Base-by-base conservation (phyloP, 2,113 vertebrate species). In the Asarcornis scutulata region DNA sequence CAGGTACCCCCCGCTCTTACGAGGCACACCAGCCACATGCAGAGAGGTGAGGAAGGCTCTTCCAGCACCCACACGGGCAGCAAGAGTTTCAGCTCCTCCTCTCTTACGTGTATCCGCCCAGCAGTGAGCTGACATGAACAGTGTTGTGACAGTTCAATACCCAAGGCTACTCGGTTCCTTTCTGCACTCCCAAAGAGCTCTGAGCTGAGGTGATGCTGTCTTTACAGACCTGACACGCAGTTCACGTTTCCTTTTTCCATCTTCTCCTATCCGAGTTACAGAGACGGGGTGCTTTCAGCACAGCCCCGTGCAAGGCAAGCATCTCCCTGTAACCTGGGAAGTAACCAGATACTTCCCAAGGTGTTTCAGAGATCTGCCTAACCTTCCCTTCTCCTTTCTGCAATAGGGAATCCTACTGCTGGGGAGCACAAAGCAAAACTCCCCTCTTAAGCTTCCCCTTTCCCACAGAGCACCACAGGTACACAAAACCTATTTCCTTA, bases 21-120 rank as follows among this genome's bases (percentile, higher is more conserved):
- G 46, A 50, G 1, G 2, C 71, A n/a, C 46, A 23, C 36, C 3
- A 0, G 27, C 42, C 86, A 29, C 0, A 0, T 26, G 52, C 68
- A 59, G 56, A 63, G 32, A 56, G 18, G 46, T 9, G 9, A 68
- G 84, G 38, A 64, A 40, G 36, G 34, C 25, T 36, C 34, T 50
- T 17, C 36, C 26, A 18, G 36, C 36, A 64, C 26, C 26, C 11
- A 13, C 62, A 29, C 36, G 8, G 36, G 36, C 18, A 87, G 53
- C 29, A 83, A 60, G 5, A 46, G 60, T 13, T 81, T 52, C 14
- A 66, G 16, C 31, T 84, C 66, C 34, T 83, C 48, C 77, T 76
- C 58, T 85, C 55, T 36, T 29, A 76, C 83, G 32, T 3, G 0
- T 2, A 69, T 9, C n/a, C 73, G 50, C 67, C 27, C 34, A 42